phyloP scores from a whole-genome alignment of 2,888 invertebrate species.

The Suillia variegata region DNA sequence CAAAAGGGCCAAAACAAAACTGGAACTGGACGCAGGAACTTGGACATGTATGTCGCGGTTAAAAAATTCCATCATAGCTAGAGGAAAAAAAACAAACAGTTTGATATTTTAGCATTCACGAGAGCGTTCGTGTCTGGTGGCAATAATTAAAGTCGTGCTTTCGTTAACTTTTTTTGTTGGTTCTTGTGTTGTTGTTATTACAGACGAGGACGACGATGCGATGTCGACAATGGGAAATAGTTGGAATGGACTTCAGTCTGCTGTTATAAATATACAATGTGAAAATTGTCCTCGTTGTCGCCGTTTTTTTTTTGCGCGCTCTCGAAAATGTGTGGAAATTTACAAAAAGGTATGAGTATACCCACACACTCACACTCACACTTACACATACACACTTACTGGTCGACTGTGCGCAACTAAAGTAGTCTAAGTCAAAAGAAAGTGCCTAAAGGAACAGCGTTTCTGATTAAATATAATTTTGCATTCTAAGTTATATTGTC shows the following conservation, averaged over 20 bases:
- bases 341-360: background rate
- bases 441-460: too few species aligned
- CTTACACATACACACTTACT: background rate
- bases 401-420: too few species aligned
- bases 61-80: background rate
- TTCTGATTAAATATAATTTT: too few species aligned
- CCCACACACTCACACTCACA: background rate
- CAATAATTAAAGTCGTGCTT: constrained; percentile 41
- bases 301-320: constrained; percentile 18
- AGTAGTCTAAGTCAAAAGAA: too few species aligned
- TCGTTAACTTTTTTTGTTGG: constrained; percentile 26
- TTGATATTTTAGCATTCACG: constrained; percentile 35
- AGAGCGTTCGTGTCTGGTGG: constrained; percentile 39
- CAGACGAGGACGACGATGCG: constrained; percentile 2
- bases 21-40: constrained; percentile 1
- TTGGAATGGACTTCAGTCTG: constrained; percentile 22
- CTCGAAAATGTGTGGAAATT: constrained; percentile 10
- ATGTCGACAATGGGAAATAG: constrained; percentile 6
- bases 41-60: constrained; percentile 4
- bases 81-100: constrained; percentile 6
- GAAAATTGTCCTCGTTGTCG: constrained; percentile 38
- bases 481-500: too few species aligned
- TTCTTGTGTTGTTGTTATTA: background rate
- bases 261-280: constrained; percentile 34
- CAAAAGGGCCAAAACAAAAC: background rate